Evolutionary conservation across 2,797 vertebrate genomes (phyloP), one percentile per base, ranked within the genome.

Genomic region (Melanotaenia boesemani): DNA sequence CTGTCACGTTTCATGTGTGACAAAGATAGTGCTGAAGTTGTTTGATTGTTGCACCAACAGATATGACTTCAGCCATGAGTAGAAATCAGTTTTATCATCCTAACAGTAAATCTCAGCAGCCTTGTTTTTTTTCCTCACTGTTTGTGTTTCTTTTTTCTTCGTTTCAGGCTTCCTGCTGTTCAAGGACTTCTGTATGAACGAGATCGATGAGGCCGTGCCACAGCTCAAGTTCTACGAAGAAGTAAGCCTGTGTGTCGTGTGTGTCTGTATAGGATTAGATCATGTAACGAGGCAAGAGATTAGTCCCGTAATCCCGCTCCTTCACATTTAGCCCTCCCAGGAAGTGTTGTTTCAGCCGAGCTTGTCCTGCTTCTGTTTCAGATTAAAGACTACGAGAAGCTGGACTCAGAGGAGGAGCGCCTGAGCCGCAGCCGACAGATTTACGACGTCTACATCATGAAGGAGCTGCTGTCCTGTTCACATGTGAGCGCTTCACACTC

Each of bases 141-240:
- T 20, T 8, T 50, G 16, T 62, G 10, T 36, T 68, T 50, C 82
- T 1, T 22, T 1, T 75, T 56, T 67, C n/a, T 13, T 88, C 81
- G 28, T 12, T 39, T 9, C 89, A 98, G 97, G 97, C 76, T 99
- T 99, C 92, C 93, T 99, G 77, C 94, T 99, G 28, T 99, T 99
- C 82, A 98, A 99, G 92, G 97, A 99, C 91, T 99, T 96, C 89
- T 98, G 97, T 89, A 90, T 96, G 95, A 97, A 95, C 18, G 97
- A 99, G 88, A 96, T 98, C 0, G 97, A 98, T 54, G 97, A 99
- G 93, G 97, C 96, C 16, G 96, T 99, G 52, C 97, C 97, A 0
- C 97, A 98, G 80, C 95, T 99, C 86, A 99, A 98, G 93, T 99
- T 99, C 90, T 99, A 99, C 5, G 97, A 99, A 89, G 97, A 99